Base-by-base conservation (phyloP, 2,113 vertebrate genomes). In the Athene cunicularia region DNA sequence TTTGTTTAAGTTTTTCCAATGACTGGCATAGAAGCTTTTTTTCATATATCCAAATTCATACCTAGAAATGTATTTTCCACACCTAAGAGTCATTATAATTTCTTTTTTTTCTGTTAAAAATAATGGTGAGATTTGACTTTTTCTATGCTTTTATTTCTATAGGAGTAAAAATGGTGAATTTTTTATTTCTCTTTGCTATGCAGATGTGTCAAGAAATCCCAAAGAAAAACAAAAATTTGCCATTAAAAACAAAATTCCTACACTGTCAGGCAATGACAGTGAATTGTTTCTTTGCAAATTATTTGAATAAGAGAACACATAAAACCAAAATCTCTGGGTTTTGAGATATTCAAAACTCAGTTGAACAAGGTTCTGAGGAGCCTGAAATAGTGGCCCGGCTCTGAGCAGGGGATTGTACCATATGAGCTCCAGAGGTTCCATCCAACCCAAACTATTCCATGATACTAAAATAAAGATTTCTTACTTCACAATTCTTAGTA, bases 241-340 rank as follows among this genome's bases (percentile, higher is more conserved):
- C 86, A 96, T 77, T 95, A 86, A 97, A 92, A 98, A 37, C 30
- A 87, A 91, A 94, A 93, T 96, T 93, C 71, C 86, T 96, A 87
- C 88, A 74, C 80, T 94, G 80, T 95, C 94, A 92, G 10, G 16
- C 77, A 96, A n/a, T n/a, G n/a, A n/a, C n/a, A 93, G 45, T 95
- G 88, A 93, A 83, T 84, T 89, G 92, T 96, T 97, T 96, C 94
- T 95, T 96, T 96, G 85, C 56, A 98, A 97, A 84, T 72, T 67
- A 73, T 97, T 92, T n/a, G 49, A 96, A 63, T 92, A 90, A 94
- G 33, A 83, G 64, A 95, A 90, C 33, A 49, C 20, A 56, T 41
- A 28, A 81, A 63, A 0, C 1, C 7, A 39, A 43, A 84, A 8
- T 43, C n/a, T 75, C 32, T 6, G 10, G 81, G 62, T 86, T 24